Percentiles rank a stretch among this genome's conserved stretches.
Conservation (phyloP, 2,797 vertebrate genomes). For the Pangasius mekongensis region DNA sequence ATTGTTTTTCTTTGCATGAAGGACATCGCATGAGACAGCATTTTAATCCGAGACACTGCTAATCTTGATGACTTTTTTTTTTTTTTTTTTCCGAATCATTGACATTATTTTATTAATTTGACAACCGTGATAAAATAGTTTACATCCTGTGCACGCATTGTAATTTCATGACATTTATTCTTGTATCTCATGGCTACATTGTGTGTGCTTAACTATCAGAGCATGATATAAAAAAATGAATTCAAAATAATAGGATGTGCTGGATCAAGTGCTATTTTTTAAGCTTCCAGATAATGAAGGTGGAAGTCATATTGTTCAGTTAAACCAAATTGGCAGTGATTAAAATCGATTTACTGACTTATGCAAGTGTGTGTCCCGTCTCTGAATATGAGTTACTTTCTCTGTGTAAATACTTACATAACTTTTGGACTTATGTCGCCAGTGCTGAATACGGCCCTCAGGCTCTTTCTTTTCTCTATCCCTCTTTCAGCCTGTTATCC, state of each 20-base stretch:
- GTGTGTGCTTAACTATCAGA: not conserved
- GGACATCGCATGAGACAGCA: not conserved
- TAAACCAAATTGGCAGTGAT: not conserved
- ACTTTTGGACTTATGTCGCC: not conserved
- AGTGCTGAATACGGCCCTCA: not conserved
- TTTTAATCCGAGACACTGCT: not conserved
- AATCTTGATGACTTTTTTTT: not conserved
- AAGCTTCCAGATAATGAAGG: not conserved
- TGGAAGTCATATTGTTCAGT: not conserved
- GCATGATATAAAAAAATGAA: not conserved
- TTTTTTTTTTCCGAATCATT: not conserved
- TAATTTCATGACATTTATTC: not conserved
- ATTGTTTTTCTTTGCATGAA: not conserved
- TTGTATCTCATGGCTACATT: not conserved
- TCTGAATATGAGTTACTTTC: not conserved
- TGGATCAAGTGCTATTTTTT: constrained; percentile 11
- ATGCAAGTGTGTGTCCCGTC: not conserved
- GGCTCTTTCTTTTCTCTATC: constrained; percentile 51
- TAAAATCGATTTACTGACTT: not conserved
- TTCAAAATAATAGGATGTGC: not conserved
- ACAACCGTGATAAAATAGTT: not conserved
- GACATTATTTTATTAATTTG: not conserved
- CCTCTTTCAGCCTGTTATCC: constrained; percentile 50
- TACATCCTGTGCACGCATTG: not conserved
- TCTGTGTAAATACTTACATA: not conserved